Percentiles rank a stretch among this genome's conserved stretches.
phyloP scores from a whole-genome alignment of 1,140 invertebrate genomes.

The Sminthurinus signatus region DNA sequence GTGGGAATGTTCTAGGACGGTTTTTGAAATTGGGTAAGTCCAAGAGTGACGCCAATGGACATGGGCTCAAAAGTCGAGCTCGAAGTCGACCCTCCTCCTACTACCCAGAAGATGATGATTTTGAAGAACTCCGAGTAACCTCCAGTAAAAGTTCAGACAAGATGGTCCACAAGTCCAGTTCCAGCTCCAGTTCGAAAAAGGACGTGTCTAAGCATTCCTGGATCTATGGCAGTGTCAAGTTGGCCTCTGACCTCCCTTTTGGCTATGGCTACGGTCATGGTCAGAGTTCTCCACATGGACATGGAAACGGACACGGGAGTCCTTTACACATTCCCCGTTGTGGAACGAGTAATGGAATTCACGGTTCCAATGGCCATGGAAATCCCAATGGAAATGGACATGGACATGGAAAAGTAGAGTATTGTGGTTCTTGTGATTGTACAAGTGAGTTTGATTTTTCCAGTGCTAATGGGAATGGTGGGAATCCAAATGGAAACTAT shows the following conservation, averaged over 20 bases:
- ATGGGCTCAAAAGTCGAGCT: conserved; percentile 13
- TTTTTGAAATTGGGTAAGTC: conserved; percentile 40
- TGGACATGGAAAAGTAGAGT: conserved; percentile 9
- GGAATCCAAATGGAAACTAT: no score
- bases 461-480: not conserved
- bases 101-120: conserved; percentile 16
- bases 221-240: conserved; percentile 39
- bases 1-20: conserved; percentile 26
- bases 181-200: conserved; percentile 12
- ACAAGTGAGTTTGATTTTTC: conserved; percentile 16
- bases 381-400: not conserved
- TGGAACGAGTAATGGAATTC: conserved; percentile 1
- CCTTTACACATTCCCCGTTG: not conserved
- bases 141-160: conserved; percentile 22
- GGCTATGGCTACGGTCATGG: conserved; percentile 3
- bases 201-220: conserved; percentile 39
- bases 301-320: not conserved
- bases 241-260: conserved; percentile 34
- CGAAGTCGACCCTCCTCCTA: conserved; percentile 12
- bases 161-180: conserved; percentile 36
- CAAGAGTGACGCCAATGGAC: conserved; percentile 34
- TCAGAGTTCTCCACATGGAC: not conserved
- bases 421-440: conserved; percentile 27
- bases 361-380: not conserved
- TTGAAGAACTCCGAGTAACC: conserved; percentile 32